These are phyloP conservation scores for Acanthosoma haemorrhoidale DNA, from an alignment of 2,888 invertebrate species.

Conservation along the genomic window DNA sequence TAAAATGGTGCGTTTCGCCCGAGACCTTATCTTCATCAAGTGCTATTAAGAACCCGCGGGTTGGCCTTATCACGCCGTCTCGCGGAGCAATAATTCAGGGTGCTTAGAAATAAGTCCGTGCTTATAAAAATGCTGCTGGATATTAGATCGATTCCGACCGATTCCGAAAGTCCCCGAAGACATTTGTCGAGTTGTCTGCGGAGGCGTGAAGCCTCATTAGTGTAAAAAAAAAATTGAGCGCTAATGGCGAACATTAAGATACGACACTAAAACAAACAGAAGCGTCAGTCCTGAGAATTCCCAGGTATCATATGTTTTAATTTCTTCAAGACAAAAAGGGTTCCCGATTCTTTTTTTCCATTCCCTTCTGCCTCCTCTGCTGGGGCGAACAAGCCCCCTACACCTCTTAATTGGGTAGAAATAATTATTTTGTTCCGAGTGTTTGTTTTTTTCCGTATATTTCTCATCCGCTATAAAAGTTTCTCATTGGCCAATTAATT, in stretches of 20 bases:
- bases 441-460: slow-evolving; percentile 2
- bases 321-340: neutral
- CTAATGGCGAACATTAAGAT: neutral
- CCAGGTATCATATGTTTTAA: neutral
- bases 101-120: neutral
- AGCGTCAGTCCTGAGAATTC: neutral
- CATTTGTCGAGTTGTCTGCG: too few species aligned
- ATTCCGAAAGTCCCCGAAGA: too few species aligned
- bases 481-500: slow-evolving; percentile 8
- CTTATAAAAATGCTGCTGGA: too few species aligned
- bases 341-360: neutral
- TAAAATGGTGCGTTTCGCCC: neutral
- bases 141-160: too few species aligned
- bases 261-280: neutral
- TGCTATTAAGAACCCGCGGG: neutral
- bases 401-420: slow-evolving; percentile 4
- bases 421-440: neutral
- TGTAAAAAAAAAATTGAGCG: too few species aligned
- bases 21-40: neutral
- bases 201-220: too few species aligned
- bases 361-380: neutral
- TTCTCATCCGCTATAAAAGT: neutral
- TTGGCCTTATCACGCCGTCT: neutral
- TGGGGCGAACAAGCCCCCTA: neutral
- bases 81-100: neutral